Evolutionary conservation across 2,113 vertebrate genomes (phyloP), one percentile per base, ranked within the genome.

Genomic region (Ophthalmotilapia sp.): DNA sequence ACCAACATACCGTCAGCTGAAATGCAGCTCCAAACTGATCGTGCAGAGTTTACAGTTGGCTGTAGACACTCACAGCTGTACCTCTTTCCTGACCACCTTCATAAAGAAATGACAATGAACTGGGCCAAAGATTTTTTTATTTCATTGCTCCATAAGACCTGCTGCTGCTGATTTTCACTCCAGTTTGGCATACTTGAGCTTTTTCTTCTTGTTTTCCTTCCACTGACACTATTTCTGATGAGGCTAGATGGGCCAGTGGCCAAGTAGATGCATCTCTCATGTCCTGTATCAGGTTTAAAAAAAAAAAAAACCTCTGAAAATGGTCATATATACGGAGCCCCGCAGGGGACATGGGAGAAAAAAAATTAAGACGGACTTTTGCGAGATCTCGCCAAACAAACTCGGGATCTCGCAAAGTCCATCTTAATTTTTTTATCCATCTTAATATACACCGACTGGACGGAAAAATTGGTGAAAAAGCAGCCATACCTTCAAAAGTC

Each of bases 91-190:
- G 65, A 45, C 65, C 13, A 6, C 38, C 38, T 73, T 42, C 38
- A 6, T 70, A 42, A 40, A 70, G 56, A 23, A 42, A 40, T 70
- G 38, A 70, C 12, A 70, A 23, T 73, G 65, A 73, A 26, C 38
- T 73, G 65, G 65, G 3, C 3, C 65, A 26, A 36, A 0, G 1
- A 7, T 7, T 3, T 15, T 0, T 5, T 15, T 15, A 42, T 42
- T 23, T 70, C 7, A 6, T 70, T 15, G 5, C 65, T 45, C 5
- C 38, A 15, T 45, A 45, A 26, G 38, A 45, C 13, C 38, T 70
- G n/a, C 21, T 42, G 1, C 12, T 4, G n/a, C 5, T 70, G 12
- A 70, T 70, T 70, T 42, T 26, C 3, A 26, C 21, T 45, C 21
- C 13, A 45, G 60, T 65, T 65, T 65, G 65, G 21, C 7, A 73